These are phyloP conservation scores for Drosophila robusta DNA, from an alignment of 2,888 invertebrate genomes.

Conservation along the genomic window DNA sequence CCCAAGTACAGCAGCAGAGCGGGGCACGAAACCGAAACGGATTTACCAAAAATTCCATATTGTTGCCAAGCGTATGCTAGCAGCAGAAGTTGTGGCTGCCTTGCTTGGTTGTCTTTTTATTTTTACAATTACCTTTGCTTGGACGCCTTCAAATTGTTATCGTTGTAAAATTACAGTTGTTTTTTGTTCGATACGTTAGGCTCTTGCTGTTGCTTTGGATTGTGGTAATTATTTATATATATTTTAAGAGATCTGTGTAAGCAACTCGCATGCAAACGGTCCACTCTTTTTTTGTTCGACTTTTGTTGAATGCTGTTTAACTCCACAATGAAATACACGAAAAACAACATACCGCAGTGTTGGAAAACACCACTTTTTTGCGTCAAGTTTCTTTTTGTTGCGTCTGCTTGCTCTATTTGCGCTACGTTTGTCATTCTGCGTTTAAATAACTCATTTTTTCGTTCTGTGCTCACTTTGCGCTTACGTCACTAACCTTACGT, in stretches of 20 bases:
- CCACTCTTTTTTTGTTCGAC: conserved; percentile 23
- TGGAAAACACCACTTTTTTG: conserved; percentile 9
- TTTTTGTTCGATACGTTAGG: conserved; percentile 38
- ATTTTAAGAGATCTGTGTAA: conserved; percentile 28
- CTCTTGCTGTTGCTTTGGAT: background rate
- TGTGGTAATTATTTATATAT: conserved; percentile 5
- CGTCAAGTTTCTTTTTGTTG: conserved; percentile 3
- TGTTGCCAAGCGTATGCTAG: conserved; percentile 57
- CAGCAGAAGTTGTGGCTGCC: conserved; percentile 29
- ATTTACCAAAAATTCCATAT: conserved; percentile 66
- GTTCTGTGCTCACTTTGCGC: background rate
- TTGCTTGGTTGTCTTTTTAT: conserved; percentile 44
- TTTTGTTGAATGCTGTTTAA: conserved; percentile 56
- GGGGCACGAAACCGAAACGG: conserved; percentile 55
- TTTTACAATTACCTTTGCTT: conserved; percentile 61
- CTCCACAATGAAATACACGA: conserved; percentile 52
- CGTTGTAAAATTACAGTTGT: conserved; percentile 45
- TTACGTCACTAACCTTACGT: conserved; percentile 1
- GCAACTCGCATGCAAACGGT: conserved; percentile 8
- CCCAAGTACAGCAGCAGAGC: conserved; percentile 69
- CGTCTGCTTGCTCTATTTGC: conserved; percentile 7
- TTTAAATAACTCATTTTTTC: conserved; percentile 8
- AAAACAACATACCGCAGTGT: conserved; percentile 50
- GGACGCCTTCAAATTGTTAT: conserved; percentile 46
- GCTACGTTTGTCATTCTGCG: conserved; percentile 4